Conservation (phyloP, 1,140 invertebrate genomes). For the Pygmarrhopalites habei region DNA sequence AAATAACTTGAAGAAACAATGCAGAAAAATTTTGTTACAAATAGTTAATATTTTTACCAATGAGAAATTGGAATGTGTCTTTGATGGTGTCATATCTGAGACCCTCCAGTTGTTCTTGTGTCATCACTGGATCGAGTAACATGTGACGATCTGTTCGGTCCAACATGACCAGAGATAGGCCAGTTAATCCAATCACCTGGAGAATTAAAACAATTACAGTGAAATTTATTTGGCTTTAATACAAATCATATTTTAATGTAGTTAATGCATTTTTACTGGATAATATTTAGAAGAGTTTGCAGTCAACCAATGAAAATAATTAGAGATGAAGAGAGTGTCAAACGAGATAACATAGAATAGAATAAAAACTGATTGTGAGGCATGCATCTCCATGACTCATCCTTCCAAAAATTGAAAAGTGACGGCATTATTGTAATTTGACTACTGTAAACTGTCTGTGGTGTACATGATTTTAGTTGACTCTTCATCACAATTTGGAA, state of each 20-base stretch:
- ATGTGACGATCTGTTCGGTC: not conserved
- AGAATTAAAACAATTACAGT: not conserved
- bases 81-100: not conserved
- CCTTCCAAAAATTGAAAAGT: too few relatives aligned
- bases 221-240: not conserved
- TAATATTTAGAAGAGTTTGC: not conserved
- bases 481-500: too few relatives aligned
- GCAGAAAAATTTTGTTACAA: not conserved
- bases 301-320: not conserved
- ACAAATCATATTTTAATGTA: not conserved
- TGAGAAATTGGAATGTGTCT: conserved; percentile 10
- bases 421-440: too few relatives aligned
- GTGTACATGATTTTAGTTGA: too few relatives aligned
- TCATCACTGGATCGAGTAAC: not conserved
- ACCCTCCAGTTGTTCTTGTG: not conserved
- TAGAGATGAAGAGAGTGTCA: not conserved
- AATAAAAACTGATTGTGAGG: not conserved
- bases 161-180: not conserved
- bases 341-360: not conserved
- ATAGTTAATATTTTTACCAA: not conserved
- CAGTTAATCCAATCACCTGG: conserved; percentile 7
- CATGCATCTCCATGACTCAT: too few relatives aligned
- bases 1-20: not conserved
- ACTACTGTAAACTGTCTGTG: too few relatives aligned
- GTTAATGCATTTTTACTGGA: not conserved